Evolutionary conservation across 2,797 vertebrate species (phyloP).

Genomic region (Diglossa cyanea): DNA sequence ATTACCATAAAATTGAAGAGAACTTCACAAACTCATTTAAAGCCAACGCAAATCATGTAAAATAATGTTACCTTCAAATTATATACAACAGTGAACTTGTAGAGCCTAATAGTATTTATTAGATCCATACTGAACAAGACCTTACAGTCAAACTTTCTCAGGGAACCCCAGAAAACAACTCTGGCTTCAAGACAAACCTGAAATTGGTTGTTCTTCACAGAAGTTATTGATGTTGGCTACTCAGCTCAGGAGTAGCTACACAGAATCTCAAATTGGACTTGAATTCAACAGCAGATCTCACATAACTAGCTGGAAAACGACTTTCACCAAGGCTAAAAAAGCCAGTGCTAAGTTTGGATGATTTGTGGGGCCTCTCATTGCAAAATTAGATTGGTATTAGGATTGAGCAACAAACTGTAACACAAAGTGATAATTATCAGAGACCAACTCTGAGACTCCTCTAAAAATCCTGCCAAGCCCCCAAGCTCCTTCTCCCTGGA

Average conservation of each 20-base stretch:
- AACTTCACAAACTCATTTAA: not conserved
- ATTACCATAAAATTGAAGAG: not conserved
- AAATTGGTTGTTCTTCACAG: not conserved
- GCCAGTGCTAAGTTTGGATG: not conserved
- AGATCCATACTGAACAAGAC: not conserved
- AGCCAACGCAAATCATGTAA: not conserved
- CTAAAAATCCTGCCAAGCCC: constrained; percentile 3
- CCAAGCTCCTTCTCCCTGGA: not conserved
- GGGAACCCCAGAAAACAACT: not conserved
- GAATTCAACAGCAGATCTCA: not conserved
- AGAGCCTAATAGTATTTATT: not conserved
- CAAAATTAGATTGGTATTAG: not conserved
- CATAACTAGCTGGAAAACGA: not conserved
- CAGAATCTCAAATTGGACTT: not conserved
- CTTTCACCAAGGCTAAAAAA: not conserved
- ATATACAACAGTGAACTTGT: not conserved
- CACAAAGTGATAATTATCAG: constrained; percentile 16
- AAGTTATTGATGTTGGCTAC: not conserved
- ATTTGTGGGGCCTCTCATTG: not conserved
- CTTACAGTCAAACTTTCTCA: not conserved
- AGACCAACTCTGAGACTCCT: not conserved
- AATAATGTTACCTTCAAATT: not conserved
- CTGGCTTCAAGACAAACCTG: not conserved
- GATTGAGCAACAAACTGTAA: constrained; percentile 13
- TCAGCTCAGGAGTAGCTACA: not conserved